Conservation (phyloP, 2,888 invertebrate genomes). For the Chloroclysta siterata region DNA sequence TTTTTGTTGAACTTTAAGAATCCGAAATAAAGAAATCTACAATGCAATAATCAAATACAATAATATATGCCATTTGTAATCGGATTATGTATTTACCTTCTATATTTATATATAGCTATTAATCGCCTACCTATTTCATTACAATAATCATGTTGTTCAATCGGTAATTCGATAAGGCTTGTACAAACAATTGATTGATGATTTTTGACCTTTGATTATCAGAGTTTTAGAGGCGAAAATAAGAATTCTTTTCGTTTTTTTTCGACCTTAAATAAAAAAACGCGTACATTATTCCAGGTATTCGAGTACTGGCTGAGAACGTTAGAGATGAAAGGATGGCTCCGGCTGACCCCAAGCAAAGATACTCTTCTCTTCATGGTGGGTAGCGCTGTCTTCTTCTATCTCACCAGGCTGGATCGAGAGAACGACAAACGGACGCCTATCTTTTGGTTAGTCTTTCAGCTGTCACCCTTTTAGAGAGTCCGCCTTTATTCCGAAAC, state of each 20-base stretch:
- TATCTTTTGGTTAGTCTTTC: conserved; percentile 70
- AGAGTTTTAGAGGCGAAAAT: no score
- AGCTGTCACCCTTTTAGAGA: neutral
- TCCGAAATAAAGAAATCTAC: no score
- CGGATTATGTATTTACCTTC: no score
- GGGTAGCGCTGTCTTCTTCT: conserved; percentile 80
- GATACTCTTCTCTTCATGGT: conserved; percentile 80
- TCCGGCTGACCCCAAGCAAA: conserved; percentile 69
- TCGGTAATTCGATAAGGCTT: neutral
- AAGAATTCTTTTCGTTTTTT: no score
- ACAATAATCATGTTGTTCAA: neutral
- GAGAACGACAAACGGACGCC: conserved; percentile 75
- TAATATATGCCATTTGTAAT: no score
- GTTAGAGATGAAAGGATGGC: conserved; percentile 79
- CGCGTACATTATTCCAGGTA: conserved; percentile 55
- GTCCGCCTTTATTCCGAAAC: no score
- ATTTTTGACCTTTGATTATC: no score
- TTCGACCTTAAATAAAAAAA: neutral
- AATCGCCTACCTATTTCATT: neutral
- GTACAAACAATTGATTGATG: no score
- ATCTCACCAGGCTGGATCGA: conserved; percentile 75
- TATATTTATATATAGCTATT: neutral
- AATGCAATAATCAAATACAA: no score
- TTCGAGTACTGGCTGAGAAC: conserved; percentile 81
- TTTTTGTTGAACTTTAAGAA: no score